Evolutionary conservation across 23 tunicate genomes (phyloP).

Genomic region (Styela clava): DNA sequence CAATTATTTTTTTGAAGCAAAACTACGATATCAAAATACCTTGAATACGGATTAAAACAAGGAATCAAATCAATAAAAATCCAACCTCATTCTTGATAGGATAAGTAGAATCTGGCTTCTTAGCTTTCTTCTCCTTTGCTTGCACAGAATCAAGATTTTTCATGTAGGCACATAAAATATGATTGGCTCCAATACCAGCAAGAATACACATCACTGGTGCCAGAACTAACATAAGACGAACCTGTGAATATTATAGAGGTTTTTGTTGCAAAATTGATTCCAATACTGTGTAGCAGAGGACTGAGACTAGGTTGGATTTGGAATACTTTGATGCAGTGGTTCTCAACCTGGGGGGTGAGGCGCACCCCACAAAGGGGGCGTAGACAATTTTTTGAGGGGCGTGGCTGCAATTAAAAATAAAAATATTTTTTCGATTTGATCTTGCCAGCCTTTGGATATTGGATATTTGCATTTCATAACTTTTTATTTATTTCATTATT

Average conservation of each 20-base stretch:
- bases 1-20: too few relatives aligned
- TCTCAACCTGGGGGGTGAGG: too few relatives aligned
- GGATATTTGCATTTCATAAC: too few relatives aligned
- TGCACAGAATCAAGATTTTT: constrained; percentile 74
- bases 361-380: too few relatives aligned
- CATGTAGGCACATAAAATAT: constrained; percentile 79
- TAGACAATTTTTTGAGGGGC: too few relatives aligned
- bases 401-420: too few relatives aligned
- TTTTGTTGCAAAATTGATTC: too few relatives aligned
- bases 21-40: background rate
- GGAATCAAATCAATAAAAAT: background rate
- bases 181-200: constrained; percentile 90
- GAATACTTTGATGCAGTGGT: too few relatives aligned
- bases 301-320: too few relatives aligned
- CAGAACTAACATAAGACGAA: constrained; percentile 95
- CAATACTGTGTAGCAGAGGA: background rate
- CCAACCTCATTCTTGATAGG: constrained; percentile 85
- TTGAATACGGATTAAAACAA: background rate
- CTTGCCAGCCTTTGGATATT: too few relatives aligned
- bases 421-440: background rate
- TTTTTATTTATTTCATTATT: too few relatives aligned
- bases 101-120: constrained; percentile 53
- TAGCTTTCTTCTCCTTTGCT: constrained; percentile 56
- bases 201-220: constrained; percentile 98
- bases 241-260: constrained; percentile 29